These are phyloP conservation scores for Melanotaenia pygmaea DNA, from an alignment of 2,797 vertebrate genomes.

Conservation along the genomic window DNA sequence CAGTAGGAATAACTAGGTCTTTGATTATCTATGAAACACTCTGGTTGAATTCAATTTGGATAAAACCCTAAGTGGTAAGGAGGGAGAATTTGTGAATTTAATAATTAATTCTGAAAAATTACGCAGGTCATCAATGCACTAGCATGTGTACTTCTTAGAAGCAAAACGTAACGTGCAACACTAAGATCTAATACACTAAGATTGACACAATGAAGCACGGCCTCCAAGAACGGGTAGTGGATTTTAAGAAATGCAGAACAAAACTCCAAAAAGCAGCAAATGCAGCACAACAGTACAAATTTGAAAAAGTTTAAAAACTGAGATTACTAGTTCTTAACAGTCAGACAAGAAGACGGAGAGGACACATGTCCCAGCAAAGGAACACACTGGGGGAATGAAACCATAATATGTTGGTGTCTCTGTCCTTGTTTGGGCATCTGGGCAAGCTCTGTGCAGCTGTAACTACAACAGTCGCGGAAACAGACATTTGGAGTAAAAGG, in stretches of 20 bases:
- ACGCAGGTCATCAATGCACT: constrained; percentile 16
- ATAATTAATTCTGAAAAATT: constrained; percentile 40
- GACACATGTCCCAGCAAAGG: constrained; percentile 38
- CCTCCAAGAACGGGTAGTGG: constrained; percentile 48
- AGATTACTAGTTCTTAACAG: constrained; percentile 25
- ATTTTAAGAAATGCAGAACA: constrained; percentile 40
- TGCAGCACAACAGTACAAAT: constrained; percentile 33
- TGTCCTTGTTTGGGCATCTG: constrained; percentile 81
- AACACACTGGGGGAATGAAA: constrained; percentile 42
- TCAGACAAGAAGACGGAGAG: constrained; percentile 10
- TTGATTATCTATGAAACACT: constrained; percentile 39
- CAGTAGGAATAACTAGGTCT: constrained; percentile 43
- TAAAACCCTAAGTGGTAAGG: constrained; percentile 36
- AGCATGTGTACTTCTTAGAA: background rate
- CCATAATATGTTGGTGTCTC: constrained; percentile 53
- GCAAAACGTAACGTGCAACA: constrained; percentile 19
- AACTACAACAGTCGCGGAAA: constrained; percentile 42
- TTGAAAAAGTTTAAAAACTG: constrained; percentile 25
- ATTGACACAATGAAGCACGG: constrained; percentile 40
- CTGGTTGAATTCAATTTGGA: constrained; percentile 42
- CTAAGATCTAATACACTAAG: constrained; percentile 29
- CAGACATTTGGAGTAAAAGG: constrained; percentile 36
- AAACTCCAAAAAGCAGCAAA: constrained; percentile 30
- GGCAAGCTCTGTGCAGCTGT: constrained; percentile 45
- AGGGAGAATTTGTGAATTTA: constrained; percentile 27